Evolutionary conservation across 2,113 vertebrate species (phyloP), one percentile per base, ranked within the genome.

Genomic region (Calypte anna): DNA sequence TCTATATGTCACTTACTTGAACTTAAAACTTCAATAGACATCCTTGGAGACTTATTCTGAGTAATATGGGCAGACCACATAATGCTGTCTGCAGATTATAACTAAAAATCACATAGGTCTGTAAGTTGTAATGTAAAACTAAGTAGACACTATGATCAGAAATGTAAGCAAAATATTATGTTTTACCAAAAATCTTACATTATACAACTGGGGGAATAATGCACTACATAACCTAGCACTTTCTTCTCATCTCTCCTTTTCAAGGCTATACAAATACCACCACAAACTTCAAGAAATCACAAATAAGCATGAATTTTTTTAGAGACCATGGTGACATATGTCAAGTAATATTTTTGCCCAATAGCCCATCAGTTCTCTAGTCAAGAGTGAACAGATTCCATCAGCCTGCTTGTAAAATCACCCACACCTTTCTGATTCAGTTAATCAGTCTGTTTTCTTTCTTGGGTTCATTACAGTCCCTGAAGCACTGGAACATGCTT

Each of bases 401-500:
- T 75, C 61, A 86, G 86, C 14, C 63, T 76, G 62, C 83, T 93
- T 81, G 50, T 75, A 79, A 95, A 57, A 84, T 88, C 57, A 88
- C 57, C 48, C 78, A 73, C 66, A 90, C 62, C 90, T 88, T 90
- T 95, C 94, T 57, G 75, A 96, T 94, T 61, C 82, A 88, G 68
- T 95, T 92, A 62, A 94, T 93, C 87, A 91, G 33, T 15, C 78
- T 66, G 80, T 63, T 69, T 63, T 62, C 59, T 54, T 90, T 40
- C 82, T 43, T 6, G 3, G 48, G 61, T 88, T 88, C 68, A 48
- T 67, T 86, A 48, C 51, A 86, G 79, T 88, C 95, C 93, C 94
- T 15, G 7, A 93, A 95, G 94, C 31, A 74, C 59, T 53, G 28
- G 44, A 90, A 97, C 90, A 96, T 43, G 76, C 53, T 94, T 96